Evolutionary conservation across 2,888 invertebrate genomes (phyloP).

Genomic region (Agrochola litura): DNA sequence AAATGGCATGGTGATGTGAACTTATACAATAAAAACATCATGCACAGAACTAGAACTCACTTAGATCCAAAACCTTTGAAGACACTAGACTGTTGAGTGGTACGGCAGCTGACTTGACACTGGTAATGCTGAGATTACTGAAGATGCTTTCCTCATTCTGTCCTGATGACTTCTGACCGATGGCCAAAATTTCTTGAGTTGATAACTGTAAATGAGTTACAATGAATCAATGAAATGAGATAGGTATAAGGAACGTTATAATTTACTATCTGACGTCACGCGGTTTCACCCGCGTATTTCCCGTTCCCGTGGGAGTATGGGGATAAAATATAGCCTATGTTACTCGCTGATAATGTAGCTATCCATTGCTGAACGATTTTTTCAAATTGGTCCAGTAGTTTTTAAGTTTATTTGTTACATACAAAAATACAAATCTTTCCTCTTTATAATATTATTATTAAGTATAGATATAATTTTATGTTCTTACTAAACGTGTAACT

Average conservation of each 20-base stretch:
- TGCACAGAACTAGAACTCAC: slow-evolving; percentile 65
- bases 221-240: background rate
- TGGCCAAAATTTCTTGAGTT: slow-evolving; percentile 88
- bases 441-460: no score
- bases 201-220: slow-evolving; percentile 75
- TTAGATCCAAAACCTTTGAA: slow-evolving; percentile 83
- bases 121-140: slow-evolving; percentile 72
- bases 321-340: no score
- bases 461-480: no score
- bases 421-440: no score
- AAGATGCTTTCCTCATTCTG: slow-evolving; percentile 78
- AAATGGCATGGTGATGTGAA: no score
- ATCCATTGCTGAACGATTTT: no score
- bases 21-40: no score
- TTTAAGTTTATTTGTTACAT: no score
- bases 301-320: no score
- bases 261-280: background rate
- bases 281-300: no score
- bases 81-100: slow-evolving; percentile 84
- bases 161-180: slow-evolving; percentile 82
- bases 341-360: no score
- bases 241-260: background rate
- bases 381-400: no score
- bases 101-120: slow-evolving; percentile 77
- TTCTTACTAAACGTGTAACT: background rate